Evolutionary conservation across 2,888 invertebrate genomes (phyloP), one percentile per base, ranked within the genome.

Genomic region (Hemistola chrysoprasaria): DNA sequence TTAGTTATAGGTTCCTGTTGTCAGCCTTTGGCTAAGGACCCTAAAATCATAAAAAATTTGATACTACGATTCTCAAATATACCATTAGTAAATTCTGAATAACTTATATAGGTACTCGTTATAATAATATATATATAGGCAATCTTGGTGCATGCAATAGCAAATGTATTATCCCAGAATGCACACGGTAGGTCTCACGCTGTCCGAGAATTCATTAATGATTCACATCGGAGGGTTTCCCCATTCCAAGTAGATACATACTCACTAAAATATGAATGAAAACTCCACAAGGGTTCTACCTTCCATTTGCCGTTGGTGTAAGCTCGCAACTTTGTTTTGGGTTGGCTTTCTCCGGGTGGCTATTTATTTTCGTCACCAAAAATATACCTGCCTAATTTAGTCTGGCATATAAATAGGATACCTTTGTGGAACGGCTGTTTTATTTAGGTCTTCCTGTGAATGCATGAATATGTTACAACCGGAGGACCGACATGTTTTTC

Each of bases 261-360:
- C 55, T 60, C 56, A 53, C 57, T 80, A 74, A 73, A 80, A 76
- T 81, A 80, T 81, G 79, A 71, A 80, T 67, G 63, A 55, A 58
- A 53, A 56, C 48, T 57, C 49, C 60, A 59, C 26, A 9, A 35
- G 27, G 32, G 33, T 43, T 28, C 38, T 40, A 21, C 30, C 27
- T 47, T 47, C 37, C 34, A 26, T 38, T 48, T 24, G 22, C 34
- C 34, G 25, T 35, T 39, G 34, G 38, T 37, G 33, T 25, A 26
- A 23, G 26, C 41, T 41, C 31, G 40, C 44, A 34, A 47, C 29
- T 37, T 45, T 27, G 27, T 31, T 27, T 26, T 8, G 20, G 32
- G 22, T 22, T 23, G 8, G 31, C 24, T 16, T n/a, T 16, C 16
- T 16, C 16, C 16, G 16, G 4, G 16, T 8, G 6, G 25, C 8